A percentile compares a stretch with the other conserved stretches of the same genome.
phyloP scores from a whole-genome alignment of 2,888 invertebrate species.

The Phaonia tiefii region DNA sequence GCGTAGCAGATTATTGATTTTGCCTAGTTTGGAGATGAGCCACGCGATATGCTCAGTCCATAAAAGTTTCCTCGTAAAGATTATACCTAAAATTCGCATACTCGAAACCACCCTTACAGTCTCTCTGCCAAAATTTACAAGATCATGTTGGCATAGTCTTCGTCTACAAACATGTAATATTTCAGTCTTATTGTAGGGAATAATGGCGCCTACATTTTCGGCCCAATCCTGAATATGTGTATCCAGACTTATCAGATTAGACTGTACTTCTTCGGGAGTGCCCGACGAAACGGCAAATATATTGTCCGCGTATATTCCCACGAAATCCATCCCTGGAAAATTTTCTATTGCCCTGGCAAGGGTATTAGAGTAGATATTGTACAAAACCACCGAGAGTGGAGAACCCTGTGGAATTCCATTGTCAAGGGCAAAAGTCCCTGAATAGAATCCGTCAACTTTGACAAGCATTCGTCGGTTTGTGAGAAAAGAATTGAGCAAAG shows the following conservation, averaged over 20 bases:
- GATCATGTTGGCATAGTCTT: background rate
- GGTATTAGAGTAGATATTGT: background rate
- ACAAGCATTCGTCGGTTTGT: constrained; percentile 31
- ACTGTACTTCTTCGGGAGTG: background rate
- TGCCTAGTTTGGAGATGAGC: constrained; percentile 20
- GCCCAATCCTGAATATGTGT: background rate
- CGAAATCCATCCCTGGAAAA: no score
- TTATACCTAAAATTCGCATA: no score
- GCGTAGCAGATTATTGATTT: constrained; percentile 44
- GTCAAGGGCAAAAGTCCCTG: background rate
- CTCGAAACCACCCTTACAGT: no score
- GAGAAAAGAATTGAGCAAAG: constrained; percentile 15
- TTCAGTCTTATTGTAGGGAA: background rate
- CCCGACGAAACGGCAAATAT: background rate
- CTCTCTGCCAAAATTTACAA: background rate
- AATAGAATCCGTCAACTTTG: constrained; percentile 24
- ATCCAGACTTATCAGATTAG: background rate
- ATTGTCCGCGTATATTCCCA: no score
- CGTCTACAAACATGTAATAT: constrained; percentile 16
- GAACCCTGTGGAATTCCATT: constrained; percentile 14
- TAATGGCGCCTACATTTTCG: background rate
- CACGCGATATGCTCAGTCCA: no score
- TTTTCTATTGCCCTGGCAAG: background rate
- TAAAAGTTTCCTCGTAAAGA: no score
- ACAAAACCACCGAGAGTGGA: constrained; percentile 25